phyloP scores from a whole-genome alignment of 2,797 vertebrate genomes.

The Sebastes reedi region DNA sequence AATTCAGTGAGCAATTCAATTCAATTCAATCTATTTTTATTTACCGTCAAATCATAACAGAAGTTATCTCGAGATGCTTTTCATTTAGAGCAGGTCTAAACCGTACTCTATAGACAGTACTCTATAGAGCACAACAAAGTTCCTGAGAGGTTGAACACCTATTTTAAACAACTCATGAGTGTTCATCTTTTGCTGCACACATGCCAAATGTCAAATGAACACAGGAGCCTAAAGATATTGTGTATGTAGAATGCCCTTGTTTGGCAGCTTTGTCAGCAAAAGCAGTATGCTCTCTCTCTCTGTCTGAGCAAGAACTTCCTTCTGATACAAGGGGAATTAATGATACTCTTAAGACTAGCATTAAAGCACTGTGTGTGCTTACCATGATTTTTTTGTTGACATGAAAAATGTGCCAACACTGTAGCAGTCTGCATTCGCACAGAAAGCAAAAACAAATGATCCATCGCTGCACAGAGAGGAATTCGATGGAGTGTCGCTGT shows the following conservation, averaged over 20 bases:
- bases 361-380: not conserved
- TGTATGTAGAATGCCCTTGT: not conserved
- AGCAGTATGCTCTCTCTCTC: not conserved
- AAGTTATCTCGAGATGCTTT: too few relatives aligned
- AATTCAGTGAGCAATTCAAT: not conserved
- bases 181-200: not conserved
- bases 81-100: too few relatives aligned
- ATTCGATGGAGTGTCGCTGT: not conserved
- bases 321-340: not conserved
- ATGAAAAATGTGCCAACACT: conserved; percentile 10
- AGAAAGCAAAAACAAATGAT: not conserved
- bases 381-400: conserved; percentile 2
- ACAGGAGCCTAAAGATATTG: not conserved
- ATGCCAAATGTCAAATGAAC: not conserved
- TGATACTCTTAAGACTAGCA: not conserved
- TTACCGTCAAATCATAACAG: too few relatives aligned
- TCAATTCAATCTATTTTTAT: too few relatives aligned
- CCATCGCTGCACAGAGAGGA: not conserved
- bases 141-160: not conserved
- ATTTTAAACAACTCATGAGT: not conserved
- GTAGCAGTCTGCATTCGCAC: not conserved
- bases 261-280: not conserved
- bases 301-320: not conserved
- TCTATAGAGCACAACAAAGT: not conserved
- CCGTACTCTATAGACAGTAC: too few relatives aligned